Evolutionary conservation across 2,888 invertebrate species (phyloP).

Genomic region (Glyphotaelius pellucidus): DNA sequence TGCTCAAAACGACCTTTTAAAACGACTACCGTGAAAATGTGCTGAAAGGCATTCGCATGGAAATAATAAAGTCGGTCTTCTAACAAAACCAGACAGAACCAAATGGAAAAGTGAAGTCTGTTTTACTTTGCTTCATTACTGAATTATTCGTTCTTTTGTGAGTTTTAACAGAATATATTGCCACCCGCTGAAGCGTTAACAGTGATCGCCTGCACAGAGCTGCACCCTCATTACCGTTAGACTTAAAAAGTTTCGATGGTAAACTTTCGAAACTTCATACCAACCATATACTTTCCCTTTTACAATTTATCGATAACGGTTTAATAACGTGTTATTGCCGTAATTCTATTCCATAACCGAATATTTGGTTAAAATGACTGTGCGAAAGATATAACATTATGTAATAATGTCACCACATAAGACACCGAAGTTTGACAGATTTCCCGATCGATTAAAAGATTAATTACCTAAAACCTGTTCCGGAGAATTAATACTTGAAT

Average conservation of each 20-base stretch:
- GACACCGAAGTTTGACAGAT: neutral
- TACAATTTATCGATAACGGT: too few species aligned
- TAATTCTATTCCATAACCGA: too few species aligned
- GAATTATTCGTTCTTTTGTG: neutral
- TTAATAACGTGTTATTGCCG: too few species aligned
- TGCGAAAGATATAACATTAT: too few species aligned
- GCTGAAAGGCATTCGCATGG: neutral
- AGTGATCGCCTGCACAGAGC: neutral
- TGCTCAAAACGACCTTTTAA: neutral
- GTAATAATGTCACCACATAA: too few species aligned
- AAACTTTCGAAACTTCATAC: too few species aligned
- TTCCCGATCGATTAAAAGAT: neutral
- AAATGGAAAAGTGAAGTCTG: neutral
- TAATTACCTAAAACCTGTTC: neutral
- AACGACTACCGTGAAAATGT: neutral
- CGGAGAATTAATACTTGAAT: neutral
- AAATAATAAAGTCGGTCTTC: neutral
- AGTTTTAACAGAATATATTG: neutral
- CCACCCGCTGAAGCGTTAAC: neutral
- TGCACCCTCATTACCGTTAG: too few species aligned
- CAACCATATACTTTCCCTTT: too few species aligned
- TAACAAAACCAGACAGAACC: neutral
- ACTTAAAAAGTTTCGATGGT: too few species aligned
- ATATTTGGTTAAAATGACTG: too few species aligned
- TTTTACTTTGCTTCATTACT: neutral